Evolutionary conservation across 2,888 invertebrate species (phyloP).

Genomic region (Terebella lapidaria): DNA sequence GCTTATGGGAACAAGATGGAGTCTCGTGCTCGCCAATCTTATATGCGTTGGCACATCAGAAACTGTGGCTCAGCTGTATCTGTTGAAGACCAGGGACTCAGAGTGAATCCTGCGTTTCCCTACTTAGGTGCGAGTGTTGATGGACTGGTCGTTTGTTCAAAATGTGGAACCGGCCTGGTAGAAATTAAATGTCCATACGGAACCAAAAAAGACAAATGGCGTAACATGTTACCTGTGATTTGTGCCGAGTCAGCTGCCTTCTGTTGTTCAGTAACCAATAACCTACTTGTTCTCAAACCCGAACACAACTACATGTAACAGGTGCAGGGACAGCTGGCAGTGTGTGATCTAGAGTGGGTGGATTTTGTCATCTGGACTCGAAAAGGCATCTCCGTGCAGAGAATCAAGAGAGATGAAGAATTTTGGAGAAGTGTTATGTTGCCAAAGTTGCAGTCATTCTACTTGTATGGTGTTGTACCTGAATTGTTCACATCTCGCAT

Average conservation of each 20-base stretch:
- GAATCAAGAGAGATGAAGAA: neutral
- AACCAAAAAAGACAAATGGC: neutral
- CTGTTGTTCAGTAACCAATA: neutral
- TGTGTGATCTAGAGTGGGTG: neutral
- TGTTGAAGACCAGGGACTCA: neutral
- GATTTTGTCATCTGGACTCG: conserved; percentile 2
- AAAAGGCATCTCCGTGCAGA: neutral
- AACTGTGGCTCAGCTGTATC: neutral
- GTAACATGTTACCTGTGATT: neutral
- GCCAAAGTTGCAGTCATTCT: neutral
- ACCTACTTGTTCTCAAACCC: neutral
- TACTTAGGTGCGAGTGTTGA: conserved; percentile 1
- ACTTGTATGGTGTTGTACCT: neutral
- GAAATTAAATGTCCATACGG: neutral
- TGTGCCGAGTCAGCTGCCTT: neutral
- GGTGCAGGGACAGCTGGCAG: neutral
- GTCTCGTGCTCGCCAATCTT: neutral
- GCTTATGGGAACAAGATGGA: conserved; percentile 1
- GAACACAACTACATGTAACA: conserved; percentile 2
- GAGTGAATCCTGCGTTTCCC: neutral
- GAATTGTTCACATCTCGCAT: neutral
- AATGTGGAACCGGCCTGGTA: neutral
- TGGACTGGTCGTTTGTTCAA: neutral
- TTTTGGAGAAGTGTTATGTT: neutral
- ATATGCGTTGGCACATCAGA: neutral